Conservation (phyloP, 2,888 invertebrate genomes). For the Pimpla rufipes region DNA sequence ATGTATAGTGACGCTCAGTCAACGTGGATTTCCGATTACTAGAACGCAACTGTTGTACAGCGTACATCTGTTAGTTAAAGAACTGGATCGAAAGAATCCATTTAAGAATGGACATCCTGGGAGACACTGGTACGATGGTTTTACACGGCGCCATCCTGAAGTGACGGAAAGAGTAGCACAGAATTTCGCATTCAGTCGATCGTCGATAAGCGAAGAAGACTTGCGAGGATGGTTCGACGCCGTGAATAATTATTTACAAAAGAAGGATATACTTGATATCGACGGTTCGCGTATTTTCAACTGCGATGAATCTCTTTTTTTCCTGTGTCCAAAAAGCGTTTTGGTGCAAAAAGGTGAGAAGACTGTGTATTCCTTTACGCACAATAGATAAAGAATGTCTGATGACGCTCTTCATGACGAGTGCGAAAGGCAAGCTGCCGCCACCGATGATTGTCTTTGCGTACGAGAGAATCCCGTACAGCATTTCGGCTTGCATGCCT, state of each 20-base stretch:
- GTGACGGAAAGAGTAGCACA: slow-evolving; percentile 34
- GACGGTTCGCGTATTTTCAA: slow-evolving; percentile 39
- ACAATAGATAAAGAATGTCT: slow-evolving; percentile 16
- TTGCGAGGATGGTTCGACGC: slow-evolving; percentile 47
- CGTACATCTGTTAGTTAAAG: slow-evolving; percentile 38
- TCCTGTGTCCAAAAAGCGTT: slow-evolving; percentile 41
- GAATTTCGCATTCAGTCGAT: slow-evolving; percentile 36
- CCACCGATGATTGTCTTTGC: slow-evolving; percentile 25
- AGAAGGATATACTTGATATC: slow-evolving; percentile 15
- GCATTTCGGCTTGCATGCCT: slow-evolving; percentile 13
- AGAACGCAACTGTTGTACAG: slow-evolving; percentile 62
- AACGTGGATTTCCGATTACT: slow-evolving; percentile 63
- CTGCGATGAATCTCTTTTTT: slow-evolving; percentile 42
- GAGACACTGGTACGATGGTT: slow-evolving; percentile 68
- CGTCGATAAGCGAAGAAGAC: slow-evolving; percentile 60
- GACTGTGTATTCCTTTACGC: slow-evolving; percentile 28
- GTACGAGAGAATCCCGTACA: not conserved
- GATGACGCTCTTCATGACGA: not conserved
- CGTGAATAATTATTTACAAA: slow-evolving; percentile 20
- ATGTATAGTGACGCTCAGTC: slow-evolving; percentile 56
- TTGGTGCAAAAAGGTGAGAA: slow-evolving; percentile 42
- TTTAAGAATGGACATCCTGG: slow-evolving; percentile 64
- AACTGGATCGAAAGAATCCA: slow-evolving; percentile 65
- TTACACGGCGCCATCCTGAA: slow-evolving; percentile 68
- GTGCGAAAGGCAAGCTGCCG: not conserved